Base-by-base conservation (phyloP, 2,113 vertebrate species). In the Genyomyrus donnyi region DNA sequence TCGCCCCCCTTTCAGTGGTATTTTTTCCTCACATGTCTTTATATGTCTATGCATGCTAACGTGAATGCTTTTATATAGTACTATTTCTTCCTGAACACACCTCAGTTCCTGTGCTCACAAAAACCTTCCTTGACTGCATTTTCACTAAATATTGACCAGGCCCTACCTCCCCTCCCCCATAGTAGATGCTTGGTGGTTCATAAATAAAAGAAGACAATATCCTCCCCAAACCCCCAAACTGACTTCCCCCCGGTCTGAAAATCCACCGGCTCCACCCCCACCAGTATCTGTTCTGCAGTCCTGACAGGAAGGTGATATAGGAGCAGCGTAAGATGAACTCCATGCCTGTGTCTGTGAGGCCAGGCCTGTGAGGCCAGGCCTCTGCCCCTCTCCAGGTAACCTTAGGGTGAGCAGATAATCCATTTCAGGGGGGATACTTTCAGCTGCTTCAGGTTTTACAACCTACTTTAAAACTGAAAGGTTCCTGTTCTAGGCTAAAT, bases 131-230 rank as follows among this genome's bases (percentile, higher is more conserved):
- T 88, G 19, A 53, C 87, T 66, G 35, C 56, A 46, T 42, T 66
- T 66, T 35, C 53, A 88, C 53, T 88, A 88, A 88, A 88, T 88
- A 88, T 88, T 88, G 52, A 88, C 87, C 56, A 62, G n/a, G 45
- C 83, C 85, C 49, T 52, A n/a, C 31, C 2, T 24, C 87, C 56
- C 56, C 56, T 88, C 87, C 87, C 87, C 87, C 87, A 88, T 10
- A 46, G 35, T 62, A n/a, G 87, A 66, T 88, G 87, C 53, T 66
- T 19, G 5, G 5, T 46, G 17, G 87, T 56, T 66, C 87, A 88
- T 88, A 88, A 88, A 88, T 88, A 88, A 88, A 88, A 56, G 27
- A 88, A 87, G 45, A 27, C 46, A 52, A 88, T 88, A 42, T 21
- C 52, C 19, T 62, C 56, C 87, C 87, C 35, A 87, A 87, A 87